phyloP scores from a whole-genome alignment of 2,113 vertebrate species.

The Takifugu flavidus region DNA sequence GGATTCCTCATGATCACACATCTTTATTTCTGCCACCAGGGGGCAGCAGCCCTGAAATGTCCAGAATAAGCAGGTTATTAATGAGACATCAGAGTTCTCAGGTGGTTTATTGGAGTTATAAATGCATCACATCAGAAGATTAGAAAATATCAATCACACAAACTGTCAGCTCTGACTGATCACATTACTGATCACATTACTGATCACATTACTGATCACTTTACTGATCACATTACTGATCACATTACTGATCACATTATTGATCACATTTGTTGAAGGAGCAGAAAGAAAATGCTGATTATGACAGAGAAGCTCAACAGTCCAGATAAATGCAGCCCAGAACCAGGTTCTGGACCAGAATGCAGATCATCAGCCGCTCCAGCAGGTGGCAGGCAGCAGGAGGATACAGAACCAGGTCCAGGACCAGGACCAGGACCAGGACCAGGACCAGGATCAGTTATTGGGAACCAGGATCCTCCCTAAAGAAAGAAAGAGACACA shows the following conservation, averaged over 20 bases:
- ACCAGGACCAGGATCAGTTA: conserved; percentile 8
- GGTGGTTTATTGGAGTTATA: conserved; percentile 16
- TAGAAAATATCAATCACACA: background rate
- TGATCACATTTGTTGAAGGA: background rate
- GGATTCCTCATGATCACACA: too few relatives aligned
- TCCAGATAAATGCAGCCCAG: conserved; percentile 3
- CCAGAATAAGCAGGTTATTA: background rate
- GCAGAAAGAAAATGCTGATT: background rate
- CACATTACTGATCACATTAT: background rate
- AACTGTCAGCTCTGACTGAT: background rate
- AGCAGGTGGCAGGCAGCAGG: conserved; percentile 18
- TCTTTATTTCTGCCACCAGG: too few relatives aligned
- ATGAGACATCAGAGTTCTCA: background rate
- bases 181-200: too few relatives aligned
- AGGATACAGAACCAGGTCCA: background rate
- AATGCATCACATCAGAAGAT: conserved; percentile 1
- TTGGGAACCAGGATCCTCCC: conserved; percentile 33
- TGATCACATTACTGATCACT: too few relatives aligned
- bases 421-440: background rate
- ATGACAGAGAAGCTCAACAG: conserved; percentile 7
- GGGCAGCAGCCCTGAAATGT: too few relatives aligned
- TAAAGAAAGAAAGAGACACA: background rate
- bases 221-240: too few relatives aligned
- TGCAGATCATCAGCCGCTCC: conserved; percentile 6
- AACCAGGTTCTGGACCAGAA: conserved; percentile 4